Conservation (phyloP, 2,113 vertebrate species). For the Notothenia rossii region DNA sequence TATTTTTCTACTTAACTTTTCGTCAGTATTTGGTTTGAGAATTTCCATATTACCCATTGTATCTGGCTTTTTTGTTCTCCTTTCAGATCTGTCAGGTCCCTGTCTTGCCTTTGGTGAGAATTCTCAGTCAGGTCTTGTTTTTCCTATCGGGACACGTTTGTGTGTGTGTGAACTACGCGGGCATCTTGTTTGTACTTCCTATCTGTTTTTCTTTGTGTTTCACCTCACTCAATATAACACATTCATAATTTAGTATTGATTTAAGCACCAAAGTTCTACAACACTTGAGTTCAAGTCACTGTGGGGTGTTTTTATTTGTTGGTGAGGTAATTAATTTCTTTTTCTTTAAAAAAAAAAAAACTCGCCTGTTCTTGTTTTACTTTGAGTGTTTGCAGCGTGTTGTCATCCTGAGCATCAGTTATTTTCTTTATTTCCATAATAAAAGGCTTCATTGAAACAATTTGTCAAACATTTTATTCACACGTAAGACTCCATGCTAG, state of each 20-base stretch:
- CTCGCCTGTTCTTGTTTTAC: conserved; percentile 44
- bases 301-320: background rate
- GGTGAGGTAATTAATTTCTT: conserved; percentile 26
- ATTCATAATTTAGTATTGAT: conserved; percentile 61
- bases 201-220: conserved; percentile 35
- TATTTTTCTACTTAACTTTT: conserved; percentile 78
- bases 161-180: background rate
- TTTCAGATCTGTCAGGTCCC: conserved; percentile 46
- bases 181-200: conserved; percentile 21
- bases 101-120: conserved; percentile 57
- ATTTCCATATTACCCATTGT: conserved; percentile 58
- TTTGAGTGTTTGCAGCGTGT: conserved; percentile 50
- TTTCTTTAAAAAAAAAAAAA: conserved; percentile 3
- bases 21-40: conserved; percentile 81
- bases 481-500: conserved; percentile 5
- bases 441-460: conserved; percentile 67
- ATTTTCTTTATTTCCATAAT: conserved; percentile 68
- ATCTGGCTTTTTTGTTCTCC: conserved; percentile 32
- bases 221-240: conserved; percentile 57
- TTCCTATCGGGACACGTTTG: conserved; percentile 30
- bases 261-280: conserved; percentile 73
- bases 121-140: conserved; percentile 53
- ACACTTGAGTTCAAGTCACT: conserved; percentile 66
- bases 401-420: conserved; percentile 53
- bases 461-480: conserved; percentile 13